Evolutionary conservation across 1,140 invertebrate species (phyloP), one percentile per base, ranked within the genome.

Genomic region (Mesaphorura yosii): DNA sequence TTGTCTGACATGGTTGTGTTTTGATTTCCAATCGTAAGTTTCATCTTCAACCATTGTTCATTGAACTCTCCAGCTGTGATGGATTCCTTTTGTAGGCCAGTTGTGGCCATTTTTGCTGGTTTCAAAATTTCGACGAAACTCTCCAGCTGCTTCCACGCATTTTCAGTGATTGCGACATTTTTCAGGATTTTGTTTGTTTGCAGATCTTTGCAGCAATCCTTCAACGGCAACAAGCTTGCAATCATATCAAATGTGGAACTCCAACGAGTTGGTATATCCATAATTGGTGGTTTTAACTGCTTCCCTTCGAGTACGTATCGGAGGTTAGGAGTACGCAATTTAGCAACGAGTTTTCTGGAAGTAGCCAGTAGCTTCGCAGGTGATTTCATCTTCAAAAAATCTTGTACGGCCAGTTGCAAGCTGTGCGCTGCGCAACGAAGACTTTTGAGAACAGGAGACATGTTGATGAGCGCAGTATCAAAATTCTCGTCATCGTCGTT

Each of bases 11-110:
- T 10, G n/a, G n/a, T n/a, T 10, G 10, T n/a, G n/a, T 10, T 10
- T n/a, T 10, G n/a, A 10, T 10, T n/a, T 10, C n/a, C 31, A 34
- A 34, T 34, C 10, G 31, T 34, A 10, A 34, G 19, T 27, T 47
- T 47, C 23, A 47, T 5, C 19, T 25, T 47, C 25, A 27, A 26
- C 44, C 44, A 47, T 7, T n/a, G 22, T 47, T 47, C 44, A 47
- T 47, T 22, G 19, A 47, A 47, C 28, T 47, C 44, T 20, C 44
- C 44, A 20, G 44, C 10, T 15, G 25, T 34, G 10, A 34, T 10
- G 10, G 31, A 34, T 34, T 34, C 10, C 31, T n/a, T 34, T n/a
- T 34, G 31, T 10, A 34, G n/a, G n/a, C 10, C 10, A 34, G 10
- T n/a, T n/a, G 31, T 34, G 10, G 31, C 31, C n/a, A 34, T 10